Evolutionary conservation across 2,888 invertebrate species (phyloP).

Genomic region (Perithous albicinctus): DNA sequence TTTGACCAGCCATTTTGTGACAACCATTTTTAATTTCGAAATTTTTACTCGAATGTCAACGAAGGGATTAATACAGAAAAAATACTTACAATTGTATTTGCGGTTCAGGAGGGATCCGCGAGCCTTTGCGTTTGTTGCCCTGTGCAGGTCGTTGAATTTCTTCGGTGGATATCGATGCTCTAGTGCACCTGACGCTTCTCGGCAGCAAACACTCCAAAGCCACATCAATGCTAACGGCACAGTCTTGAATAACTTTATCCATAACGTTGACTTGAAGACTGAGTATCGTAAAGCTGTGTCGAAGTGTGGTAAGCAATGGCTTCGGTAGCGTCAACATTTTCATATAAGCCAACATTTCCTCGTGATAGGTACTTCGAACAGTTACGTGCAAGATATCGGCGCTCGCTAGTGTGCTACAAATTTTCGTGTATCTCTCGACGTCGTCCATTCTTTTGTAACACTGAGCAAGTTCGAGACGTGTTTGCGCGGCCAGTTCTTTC

Average conservation of each 20-base stretch:
- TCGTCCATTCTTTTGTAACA: slow-evolving; percentile 94
- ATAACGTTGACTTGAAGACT: slow-evolving; percentile 86
- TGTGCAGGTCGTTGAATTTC: slow-evolving; percentile 84
- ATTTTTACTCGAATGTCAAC: too few relatives aligned
- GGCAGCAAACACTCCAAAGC: slow-evolving; percentile 88
- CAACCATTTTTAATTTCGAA: too few relatives aligned
- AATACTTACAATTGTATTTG: slow-evolving; percentile 82
- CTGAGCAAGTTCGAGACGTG: slow-evolving; percentile 92
- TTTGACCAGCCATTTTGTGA: too few relatives aligned
- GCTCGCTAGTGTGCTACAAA: slow-evolving; percentile 92
- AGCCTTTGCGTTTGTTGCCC: slow-evolving; percentile 85
- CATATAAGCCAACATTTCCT: slow-evolving; percentile 91
- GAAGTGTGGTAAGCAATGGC: slow-evolving; percentile 86
- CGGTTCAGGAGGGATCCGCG: slow-evolving; percentile 84
- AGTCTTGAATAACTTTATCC: slow-evolving; percentile 87
- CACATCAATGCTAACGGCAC: slow-evolving; percentile 86
- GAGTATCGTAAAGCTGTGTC: slow-evolving; percentile 87
- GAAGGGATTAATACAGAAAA: too few relatives aligned
- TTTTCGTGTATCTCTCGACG: slow-evolving; percentile 90
- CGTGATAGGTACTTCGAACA: slow-evolving; percentile 91
- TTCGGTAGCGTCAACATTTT: slow-evolving; percentile 85
- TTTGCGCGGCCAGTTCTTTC: slow-evolving; percentile 93
- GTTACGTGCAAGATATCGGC: slow-evolving; percentile 91
- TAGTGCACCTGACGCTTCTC: slow-evolving; percentile 88
- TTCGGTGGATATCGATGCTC: slow-evolving; percentile 88